A percentile compares a stretch with the other conserved stretches of the same genome.
These are phyloP conservation scores for Hololepta plana DNA, from an alignment of 2,888 invertebrate genomes.

Conservation along the genomic window DNA sequence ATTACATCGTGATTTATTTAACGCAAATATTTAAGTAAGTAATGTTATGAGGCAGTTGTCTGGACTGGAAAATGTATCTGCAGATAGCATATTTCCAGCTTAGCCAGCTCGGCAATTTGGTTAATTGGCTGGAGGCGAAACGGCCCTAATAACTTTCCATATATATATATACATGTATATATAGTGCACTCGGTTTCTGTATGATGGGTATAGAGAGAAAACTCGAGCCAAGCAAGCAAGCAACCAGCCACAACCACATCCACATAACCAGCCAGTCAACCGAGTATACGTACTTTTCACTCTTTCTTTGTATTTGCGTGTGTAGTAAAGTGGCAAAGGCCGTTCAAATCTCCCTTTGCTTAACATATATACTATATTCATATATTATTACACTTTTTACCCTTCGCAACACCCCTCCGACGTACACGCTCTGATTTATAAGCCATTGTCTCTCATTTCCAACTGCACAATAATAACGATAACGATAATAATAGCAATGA, in stretches of 20 bases:
- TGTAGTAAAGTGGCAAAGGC: not conserved
- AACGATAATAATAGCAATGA: constrained; percentile 1
- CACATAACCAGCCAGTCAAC: not conserved
- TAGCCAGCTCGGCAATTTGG: constrained; percentile 17
- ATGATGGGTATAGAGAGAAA: constrained; percentile 8
- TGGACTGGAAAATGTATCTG: too few relatives aligned
- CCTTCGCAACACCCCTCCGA: too few relatives aligned
- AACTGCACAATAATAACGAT: not conserved
- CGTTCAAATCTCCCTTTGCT: not conserved
- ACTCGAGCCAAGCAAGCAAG: constrained; percentile 12
- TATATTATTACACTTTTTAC: constrained; percentile 15
- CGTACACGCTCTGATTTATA: constrained; percentile 23
- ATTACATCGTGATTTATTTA: too few relatives aligned
- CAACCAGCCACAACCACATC: constrained; percentile 5
- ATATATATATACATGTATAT: too few relatives aligned
- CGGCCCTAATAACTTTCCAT: constrained; percentile 18
- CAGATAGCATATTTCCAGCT: constrained; percentile 11
- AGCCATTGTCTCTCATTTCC: constrained; percentile 30
- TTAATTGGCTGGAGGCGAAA: constrained; percentile 18
- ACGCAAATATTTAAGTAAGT: too few relatives aligned
- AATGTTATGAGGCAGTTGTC: too few relatives aligned
- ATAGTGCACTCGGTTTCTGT: too few relatives aligned
- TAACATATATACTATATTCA: constrained; percentile 10
- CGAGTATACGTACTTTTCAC: too few relatives aligned
- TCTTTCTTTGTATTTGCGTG: too few relatives aligned